Evolutionary conservation across 2,797 vertebrate species (phyloP).

Genomic region (Melanotaenia parkinsoni): DNA sequence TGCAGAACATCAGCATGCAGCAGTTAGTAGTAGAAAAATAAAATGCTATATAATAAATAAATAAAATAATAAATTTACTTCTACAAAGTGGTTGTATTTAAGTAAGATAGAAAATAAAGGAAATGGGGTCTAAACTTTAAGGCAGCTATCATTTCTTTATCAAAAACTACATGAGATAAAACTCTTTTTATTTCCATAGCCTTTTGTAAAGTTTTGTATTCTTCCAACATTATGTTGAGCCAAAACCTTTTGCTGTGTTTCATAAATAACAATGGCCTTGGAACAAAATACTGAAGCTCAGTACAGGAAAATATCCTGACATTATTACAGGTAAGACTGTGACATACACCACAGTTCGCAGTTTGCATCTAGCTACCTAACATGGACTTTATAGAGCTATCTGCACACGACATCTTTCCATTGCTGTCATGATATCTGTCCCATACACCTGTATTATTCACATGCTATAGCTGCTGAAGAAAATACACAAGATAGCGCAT

Average conservation of each 20-base stretch:
- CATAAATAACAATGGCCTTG: neutral
- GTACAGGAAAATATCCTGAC: conserved; percentile 5
- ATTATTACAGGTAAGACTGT: conserved; percentile 26
- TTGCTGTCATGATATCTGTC: conserved; percentile 44
- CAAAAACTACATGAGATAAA: neutral
- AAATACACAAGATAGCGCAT: too few species aligned
- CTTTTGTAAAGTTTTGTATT: too few species aligned
- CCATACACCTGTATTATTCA: conserved; percentile 17
- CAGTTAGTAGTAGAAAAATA: conserved; percentile 5
- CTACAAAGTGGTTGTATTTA: neutral
- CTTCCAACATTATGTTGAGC: neutral
- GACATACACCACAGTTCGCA: conserved; percentile 35
- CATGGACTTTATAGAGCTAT: conserved; percentile 7
- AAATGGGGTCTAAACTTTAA: too few species aligned
- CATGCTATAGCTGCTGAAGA: neutral
- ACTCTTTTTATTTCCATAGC: too few species aligned
- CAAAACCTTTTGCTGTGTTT: neutral
- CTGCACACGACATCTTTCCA: conserved; percentile 4
- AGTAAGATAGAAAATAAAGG: neutral
- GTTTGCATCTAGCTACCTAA: neutral
- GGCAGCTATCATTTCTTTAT: neutral
- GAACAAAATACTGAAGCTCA: neutral
- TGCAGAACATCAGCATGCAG: conserved; percentile 62
- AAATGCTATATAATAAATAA: too few species aligned
- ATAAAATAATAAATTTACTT: too few species aligned